Percentiles rank a stretch among this genome's conserved stretches.
phyloP scores from a whole-genome alignment of 2,888 invertebrate genomes.

The Palloptera scutellata region DNA sequence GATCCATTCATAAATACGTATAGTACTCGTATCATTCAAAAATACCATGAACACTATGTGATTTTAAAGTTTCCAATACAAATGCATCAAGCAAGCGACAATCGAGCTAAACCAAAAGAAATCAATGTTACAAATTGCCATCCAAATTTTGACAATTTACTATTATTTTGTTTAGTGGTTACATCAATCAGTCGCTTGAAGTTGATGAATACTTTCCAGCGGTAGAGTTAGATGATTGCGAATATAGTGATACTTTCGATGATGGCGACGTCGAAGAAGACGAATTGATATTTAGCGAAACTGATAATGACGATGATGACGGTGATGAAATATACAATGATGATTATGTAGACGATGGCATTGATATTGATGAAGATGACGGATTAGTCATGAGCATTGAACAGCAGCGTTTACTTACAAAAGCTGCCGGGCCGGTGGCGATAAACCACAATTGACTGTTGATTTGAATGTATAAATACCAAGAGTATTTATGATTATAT shows the following conservation, averaged over 20 bases:
- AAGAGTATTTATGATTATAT: too few relatives aligned
- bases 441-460: too few relatives aligned
- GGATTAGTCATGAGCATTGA: neutral
- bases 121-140: neutral
- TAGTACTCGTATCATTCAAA: too few relatives aligned
- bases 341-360: slow-evolving; percentile 42
- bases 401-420: neutral
- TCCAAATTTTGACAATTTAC: slow-evolving; percentile 43
- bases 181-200: slow-evolving; percentile 90
- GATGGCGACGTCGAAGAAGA: slow-evolving; percentile 57
- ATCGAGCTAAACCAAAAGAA: neutral
- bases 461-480: too few relatives aligned
- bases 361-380: slow-evolving; percentile 34
- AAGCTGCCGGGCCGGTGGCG: neutral
- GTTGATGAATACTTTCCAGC: slow-evolving; percentile 92
- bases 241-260: slow-evolving; percentile 50
- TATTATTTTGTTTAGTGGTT: slow-evolving; percentile 76
- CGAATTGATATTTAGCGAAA: slow-evolving; percentile 59
- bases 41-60: too few relatives aligned
- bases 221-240: slow-evolving; percentile 61
- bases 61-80: too few relatives aligned
- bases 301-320: slow-evolving; percentile 46
- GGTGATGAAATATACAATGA: slow-evolving; percentile 30
- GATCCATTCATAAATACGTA: too few relatives aligned
- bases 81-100: neutral